Percentiles rank a stretch among this genome's conserved stretches.
phyloP scores from a whole-genome alignment of 2,888 invertebrate species.

The Stegana nigrithorax region DNA sequence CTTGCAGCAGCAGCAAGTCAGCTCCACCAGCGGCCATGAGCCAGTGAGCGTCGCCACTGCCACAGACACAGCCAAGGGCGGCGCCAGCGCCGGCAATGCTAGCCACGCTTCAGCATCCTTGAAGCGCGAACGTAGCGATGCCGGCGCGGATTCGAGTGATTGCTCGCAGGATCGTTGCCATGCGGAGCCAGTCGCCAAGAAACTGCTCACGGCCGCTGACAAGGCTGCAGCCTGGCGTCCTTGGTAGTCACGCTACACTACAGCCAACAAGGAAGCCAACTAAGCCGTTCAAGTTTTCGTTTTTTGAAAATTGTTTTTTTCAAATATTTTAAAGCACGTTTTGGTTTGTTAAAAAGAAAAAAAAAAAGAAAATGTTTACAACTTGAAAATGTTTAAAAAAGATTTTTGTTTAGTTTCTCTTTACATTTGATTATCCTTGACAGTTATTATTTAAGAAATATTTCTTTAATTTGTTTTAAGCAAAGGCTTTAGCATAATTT shows the following conservation, averaged over 20 bases:
- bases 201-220: conserved; percentile 34
- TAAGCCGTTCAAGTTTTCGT: conserved; percentile 35
- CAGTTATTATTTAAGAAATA: too few relatives aligned
- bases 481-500: conserved; percentile 5
- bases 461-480: conserved; percentile 9
- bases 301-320: conserved; percentile 1
- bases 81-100: too few relatives aligned
- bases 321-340: not conserved
- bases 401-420: too few relatives aligned
- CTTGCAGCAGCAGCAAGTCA: conserved; percentile 63
- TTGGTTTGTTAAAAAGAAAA: not conserved
- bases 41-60: not conserved
- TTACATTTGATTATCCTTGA: too few relatives aligned
- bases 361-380: too few relatives aligned
- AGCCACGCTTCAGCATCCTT: too few relatives aligned
- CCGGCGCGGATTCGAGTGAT: not conserved
- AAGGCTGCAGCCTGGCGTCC: conserved; percentile 73
- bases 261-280: too few relatives aligned
- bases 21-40: conserved; percentile 55
- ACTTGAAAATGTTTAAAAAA: too few relatives aligned
- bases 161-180: conserved; percentile 42
- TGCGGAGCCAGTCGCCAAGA: conserved; percentile 34
- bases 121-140: conserved; percentile 23
- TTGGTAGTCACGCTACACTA: conserved; percentile 66
- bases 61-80: not conserved